Percentiles rank a stretch among this genome's conserved stretches.
Evolutionary conservation across 2,888 invertebrate species (phyloP).

Genomic region (Andrena haemorrhoa): DNA sequence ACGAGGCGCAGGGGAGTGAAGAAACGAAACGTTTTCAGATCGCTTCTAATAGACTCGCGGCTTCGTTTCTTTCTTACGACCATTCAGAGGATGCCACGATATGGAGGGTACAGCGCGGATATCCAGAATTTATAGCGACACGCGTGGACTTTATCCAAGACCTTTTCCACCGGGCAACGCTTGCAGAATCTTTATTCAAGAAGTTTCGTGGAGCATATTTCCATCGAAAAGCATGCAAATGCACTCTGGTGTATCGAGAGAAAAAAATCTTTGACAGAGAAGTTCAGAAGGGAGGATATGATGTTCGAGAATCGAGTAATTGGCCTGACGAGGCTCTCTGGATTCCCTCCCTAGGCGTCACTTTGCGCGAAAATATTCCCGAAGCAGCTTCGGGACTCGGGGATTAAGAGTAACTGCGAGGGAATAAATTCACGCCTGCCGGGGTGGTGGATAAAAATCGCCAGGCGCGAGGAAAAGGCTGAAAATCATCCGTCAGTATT

Average conservation of each 20-base stretch:
- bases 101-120: background rate
- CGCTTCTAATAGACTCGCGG: constrained; percentile 26
- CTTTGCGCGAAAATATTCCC: background rate
- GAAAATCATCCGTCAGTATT: constrained; percentile 32
- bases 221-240: background rate
- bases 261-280: too few relatives aligned
- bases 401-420: background rate
- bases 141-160: constrained; percentile 13
- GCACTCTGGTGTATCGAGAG: background rate
- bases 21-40: constrained; percentile 18
- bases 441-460: background rate
- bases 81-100: constrained; percentile 14
- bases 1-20: background rate
- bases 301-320: background rate
- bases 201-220: constrained; percentile 7
- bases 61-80: constrained; percentile 6
- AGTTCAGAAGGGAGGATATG: too few relatives aligned
- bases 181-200: background rate
- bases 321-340: too few relatives aligned
- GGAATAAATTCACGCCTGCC: constrained; percentile 16
- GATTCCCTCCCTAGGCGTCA: background rate
- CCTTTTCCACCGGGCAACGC: background rate
- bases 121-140: constrained; percentile 29
- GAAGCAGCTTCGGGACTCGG: background rate
- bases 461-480: background rate